A percentile compares a stretch with the other conserved stretches of the same genome.
Evolutionary conservation across 2,888 invertebrate species (phyloP).

Genomic region (Leptinotarsa juncta): DNA sequence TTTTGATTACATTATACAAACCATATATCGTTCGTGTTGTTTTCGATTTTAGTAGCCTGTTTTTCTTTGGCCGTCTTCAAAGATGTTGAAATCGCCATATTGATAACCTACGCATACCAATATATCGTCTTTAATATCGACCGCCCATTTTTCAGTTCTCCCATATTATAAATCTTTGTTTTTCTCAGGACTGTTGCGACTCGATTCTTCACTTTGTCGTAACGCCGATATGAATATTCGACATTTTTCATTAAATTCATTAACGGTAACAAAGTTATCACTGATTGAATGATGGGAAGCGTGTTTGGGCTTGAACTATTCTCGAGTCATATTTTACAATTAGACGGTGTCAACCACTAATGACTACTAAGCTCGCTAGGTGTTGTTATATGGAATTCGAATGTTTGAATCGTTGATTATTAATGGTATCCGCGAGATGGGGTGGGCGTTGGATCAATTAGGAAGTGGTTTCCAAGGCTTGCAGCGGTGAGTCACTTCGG

Average conservation of each 20-base stretch:
- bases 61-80: neutral
- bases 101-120: neutral
- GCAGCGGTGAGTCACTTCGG: slow-evolving; percentile 1
- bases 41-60: neutral
- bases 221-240: neutral
- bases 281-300: neutral
- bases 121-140: neutral
- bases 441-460: slow-evolving; percentile 8
- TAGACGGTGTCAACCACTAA: slow-evolving; percentile 36
- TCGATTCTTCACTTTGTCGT: neutral
- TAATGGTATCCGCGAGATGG: neutral
- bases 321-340: slow-evolving; percentile 50
- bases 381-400: slow-evolving; percentile 5
- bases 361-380: slow-evolving; percentile 15
- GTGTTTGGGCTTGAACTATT: slow-evolving; percentile 36
- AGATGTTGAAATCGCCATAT: neutral
- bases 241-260: slow-evolving; percentile 2
- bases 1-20: too few relatives aligned
- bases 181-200: slow-evolving; percentile 9
- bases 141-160: neutral
- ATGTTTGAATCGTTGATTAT: slow-evolving; percentile 3
- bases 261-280: neutral
- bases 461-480: neutral
- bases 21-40: neutral
- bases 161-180: neutral